Evolutionary conservation across 2,113 vertebrate species (phyloP).

Genomic region (Chloropsis hardwickii): DNA sequence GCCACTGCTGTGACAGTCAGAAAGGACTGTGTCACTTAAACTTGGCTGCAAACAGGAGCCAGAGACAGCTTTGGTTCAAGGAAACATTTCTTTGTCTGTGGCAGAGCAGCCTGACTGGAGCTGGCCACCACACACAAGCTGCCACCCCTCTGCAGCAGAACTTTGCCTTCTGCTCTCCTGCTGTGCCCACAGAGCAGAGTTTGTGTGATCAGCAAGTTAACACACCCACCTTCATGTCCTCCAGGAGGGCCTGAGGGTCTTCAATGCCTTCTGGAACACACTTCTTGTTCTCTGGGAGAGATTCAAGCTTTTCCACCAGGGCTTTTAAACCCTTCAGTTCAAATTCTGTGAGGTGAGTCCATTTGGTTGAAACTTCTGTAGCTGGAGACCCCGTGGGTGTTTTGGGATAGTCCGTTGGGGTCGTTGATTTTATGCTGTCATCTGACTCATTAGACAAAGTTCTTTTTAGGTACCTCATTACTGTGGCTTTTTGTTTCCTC

Average conservation of each 20-base stretch:
- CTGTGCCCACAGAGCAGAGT: not conserved
- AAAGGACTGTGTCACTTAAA: not conserved
- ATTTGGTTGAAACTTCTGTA: slow-evolving; percentile 78
- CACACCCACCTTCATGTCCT: slow-evolving; percentile 88
- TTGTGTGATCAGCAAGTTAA: not conserved
- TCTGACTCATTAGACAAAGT: slow-evolving; percentile 85
- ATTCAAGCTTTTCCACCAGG: slow-evolving; percentile 93
- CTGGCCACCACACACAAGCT: not conserved
- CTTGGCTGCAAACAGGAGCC: not conserved
- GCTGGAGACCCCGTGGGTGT: slow-evolving; percentile 84
- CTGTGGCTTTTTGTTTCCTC: slow-evolving; percentile 72
- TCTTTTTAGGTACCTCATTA: slow-evolving; percentile 77
- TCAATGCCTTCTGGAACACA: slow-evolving; percentile 90
- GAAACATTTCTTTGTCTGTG: not conserved
- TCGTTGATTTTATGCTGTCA: slow-evolving; percentile 79
- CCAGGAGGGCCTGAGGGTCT: slow-evolving; percentile 87
- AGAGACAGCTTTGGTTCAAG: not conserved
- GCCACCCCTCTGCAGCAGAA: not conserved
- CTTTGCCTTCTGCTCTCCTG: not conserved
- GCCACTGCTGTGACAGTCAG: not conserved
- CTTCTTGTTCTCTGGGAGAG: slow-evolving; percentile 91
- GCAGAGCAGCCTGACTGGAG: not conserved
- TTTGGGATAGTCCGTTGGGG: slow-evolving; percentile 80
- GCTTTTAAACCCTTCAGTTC: slow-evolving; percentile 90
- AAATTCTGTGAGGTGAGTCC: slow-evolving; percentile 93